Evolutionary conservation across 2,113 vertebrate species (phyloP), one percentile per base, ranked within the genome.

Genomic region (Forbesichthys agassizii): DNA sequence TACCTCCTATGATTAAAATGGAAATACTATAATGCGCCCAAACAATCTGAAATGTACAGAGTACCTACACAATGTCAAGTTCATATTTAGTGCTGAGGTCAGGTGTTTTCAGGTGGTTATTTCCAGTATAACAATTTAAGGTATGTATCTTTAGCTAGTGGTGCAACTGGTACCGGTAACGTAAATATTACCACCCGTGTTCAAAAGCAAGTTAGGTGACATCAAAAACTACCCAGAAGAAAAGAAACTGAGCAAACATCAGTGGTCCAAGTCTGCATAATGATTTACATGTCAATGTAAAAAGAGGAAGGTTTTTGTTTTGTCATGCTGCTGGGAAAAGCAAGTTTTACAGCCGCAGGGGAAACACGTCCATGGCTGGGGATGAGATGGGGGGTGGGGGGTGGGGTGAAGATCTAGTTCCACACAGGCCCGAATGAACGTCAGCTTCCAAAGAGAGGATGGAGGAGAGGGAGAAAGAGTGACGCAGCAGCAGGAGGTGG

Each of bases 401-500:
- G 78, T 0, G 16, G 16, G 16, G 16, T 46, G 36, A 74, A 74
- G 72, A 68, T 84, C 75, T 73, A 62, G 62, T 66, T 76, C 74
- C 78, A 75, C 11, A 66, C 71, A 75, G 20, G 78, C 55, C 72
- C 68, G 63, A 60, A 16, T 57, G 68, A 33, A 5, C 27, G 47
- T 55, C 68, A 60, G 83, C 82, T 74, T 88, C 75, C 78, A 80
- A 76, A 77, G 75, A 80, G 20, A 46, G 55, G 66, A 84, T 82
- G 88, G 87, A 75, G 52, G 73, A 16, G 78, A 81, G 89, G 87
- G 84, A 78, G 66, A 82, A 71, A 76, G 61, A 75, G 84, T 78
- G 84, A 85, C 74, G 76, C 46, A 64, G 49, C 64, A 86, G 74
- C 69, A 77, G 66, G 58, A 79, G 60, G 82, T 77, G 69, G 81